Percentiles rank a stretch among this genome's conserved stretches.
These are phyloP conservation scores for Bergia puertoricense DNA, from an alignment of 92 coral and sea anemone species.

Conservation along the genomic window DNA sequence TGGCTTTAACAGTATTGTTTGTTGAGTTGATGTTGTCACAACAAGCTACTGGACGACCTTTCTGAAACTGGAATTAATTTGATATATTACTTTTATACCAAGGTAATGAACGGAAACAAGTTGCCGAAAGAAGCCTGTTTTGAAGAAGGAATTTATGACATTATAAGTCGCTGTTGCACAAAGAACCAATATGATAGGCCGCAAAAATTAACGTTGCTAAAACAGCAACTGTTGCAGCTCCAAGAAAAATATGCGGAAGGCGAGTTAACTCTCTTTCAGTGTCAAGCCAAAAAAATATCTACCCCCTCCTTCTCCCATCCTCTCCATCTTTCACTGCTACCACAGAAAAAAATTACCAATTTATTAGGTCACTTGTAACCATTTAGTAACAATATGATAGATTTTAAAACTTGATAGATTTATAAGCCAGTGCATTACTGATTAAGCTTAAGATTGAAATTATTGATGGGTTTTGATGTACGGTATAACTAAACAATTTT, in stretches of 20 bases:
- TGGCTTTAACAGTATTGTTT: no score
- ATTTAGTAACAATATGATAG: no score
- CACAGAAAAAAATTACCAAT: no score
- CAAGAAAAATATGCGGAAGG: constrained; percentile 1
- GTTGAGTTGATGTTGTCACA: neutral
- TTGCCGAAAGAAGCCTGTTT: constrained; percentile 30
- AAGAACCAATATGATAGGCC: constrained; percentile 17
- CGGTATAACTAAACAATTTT: no score
- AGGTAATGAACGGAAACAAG: constrained; percentile 12
- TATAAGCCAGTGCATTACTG: no score
- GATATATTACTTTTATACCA: neutral
- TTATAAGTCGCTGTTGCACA: constrained; percentile 1
- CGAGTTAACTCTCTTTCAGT: neutral
- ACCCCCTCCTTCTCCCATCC: no score
- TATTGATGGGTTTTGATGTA: no score
- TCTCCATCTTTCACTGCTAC: no score
- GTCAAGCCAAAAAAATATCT: no score
- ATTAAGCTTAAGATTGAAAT: no score
- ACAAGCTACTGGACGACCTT: neutral
- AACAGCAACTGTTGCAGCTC: neutral
- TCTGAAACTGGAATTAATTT: neutral
- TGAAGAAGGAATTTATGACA: constrained; percentile 1
- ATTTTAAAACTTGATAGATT: no score
- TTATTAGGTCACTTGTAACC: no score
- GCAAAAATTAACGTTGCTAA: neutral